Evolutionary conservation across 2,888 invertebrate species (phyloP).

Genomic region (Netelia inedita): DNA sequence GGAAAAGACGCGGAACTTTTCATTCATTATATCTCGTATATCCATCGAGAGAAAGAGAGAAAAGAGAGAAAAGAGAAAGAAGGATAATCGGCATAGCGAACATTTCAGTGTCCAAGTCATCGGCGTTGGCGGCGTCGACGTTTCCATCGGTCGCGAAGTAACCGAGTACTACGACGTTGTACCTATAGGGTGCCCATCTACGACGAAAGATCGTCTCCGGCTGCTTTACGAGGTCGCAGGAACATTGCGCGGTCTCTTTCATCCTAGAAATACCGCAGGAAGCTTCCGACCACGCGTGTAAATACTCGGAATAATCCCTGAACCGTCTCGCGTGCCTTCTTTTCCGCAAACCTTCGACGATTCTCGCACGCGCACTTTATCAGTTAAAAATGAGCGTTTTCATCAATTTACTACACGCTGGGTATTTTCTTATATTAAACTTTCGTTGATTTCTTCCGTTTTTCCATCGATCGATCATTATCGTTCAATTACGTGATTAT

Average conservation of each 20-base stretch:
- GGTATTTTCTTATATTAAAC: neutral
- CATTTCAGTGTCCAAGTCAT: conserved; percentile 75
- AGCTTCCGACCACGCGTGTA: conserved; percentile 71
- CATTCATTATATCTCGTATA: conserved; percentile 79
- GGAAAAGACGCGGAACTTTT: conserved; percentile 78
- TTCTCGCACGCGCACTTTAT: conserved; percentile 67
- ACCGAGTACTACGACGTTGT: conserved; percentile 58
- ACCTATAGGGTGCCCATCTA: conserved; percentile 39
- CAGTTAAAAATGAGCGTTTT: conserved; percentile 58
- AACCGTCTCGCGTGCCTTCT: conserved; percentile 34
- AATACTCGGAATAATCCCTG: conserved; percentile 74
- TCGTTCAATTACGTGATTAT: no score
- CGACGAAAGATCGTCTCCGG: conserved; percentile 62
- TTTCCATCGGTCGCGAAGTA: conserved; percentile 49
- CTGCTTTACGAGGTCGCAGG: conserved; percentile 78
- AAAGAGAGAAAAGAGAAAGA: neutral
- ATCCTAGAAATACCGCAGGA: conserved; percentile 74
- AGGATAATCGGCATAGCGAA: conserved; percentile 79
- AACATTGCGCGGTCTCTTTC: conserved; percentile 79
- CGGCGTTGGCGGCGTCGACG: conserved; percentile 66
- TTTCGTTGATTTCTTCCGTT: no score
- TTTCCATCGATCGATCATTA: no score
- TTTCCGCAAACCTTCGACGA: conserved; percentile 49
- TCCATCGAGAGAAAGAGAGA: conserved; percentile 72
- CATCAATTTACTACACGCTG: conserved; percentile 25